Base-by-base conservation (phyloP, 2,797 vertebrate genomes). In the Prunella strophiata region DNA sequence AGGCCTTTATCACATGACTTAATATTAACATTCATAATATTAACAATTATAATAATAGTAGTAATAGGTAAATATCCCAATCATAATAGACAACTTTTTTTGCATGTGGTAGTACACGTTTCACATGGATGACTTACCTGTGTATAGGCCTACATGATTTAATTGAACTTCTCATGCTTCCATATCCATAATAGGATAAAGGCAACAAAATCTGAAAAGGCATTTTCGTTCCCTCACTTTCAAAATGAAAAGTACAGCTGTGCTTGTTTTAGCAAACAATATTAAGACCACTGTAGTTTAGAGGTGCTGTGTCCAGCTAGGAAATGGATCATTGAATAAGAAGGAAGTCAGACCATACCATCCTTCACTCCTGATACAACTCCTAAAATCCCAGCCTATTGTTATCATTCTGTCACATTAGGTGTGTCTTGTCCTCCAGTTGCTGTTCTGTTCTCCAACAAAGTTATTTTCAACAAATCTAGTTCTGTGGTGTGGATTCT, bases 1-100 rank as follows among this genome's bases (percentile, higher is more conserved):
- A 92, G 71, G 96, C 74, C 73, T 74, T 95, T 91, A 85, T n/a
- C 83, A 76, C 83, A 72, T 91, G 80, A 96, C 47, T 96, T 16
- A 50, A 30, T 30, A 42, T 21, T 42, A 42, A 29, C 16, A 65
- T 48, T 57, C 9, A 36, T 75, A 50, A 57, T 22, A 55, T 10
- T 38, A 38, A 16, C 8, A n/a, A 38, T n/a, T 15, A 25, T 27
- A 2, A 45, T 34, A 48, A 16, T n/a, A 62, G 18, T n/a, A 40
- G 58, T 34, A 32, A 51, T 20, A 57, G 13, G 7, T 5, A 19
- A 71, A 52, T 36, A 88, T 66, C 32, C 20, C 66, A 93, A 86
- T 85, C 68, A 76, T 93, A 95, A 70, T 36, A 96, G 88, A 74
- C 62, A 92, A 78, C 17, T 87, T 75, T 66, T 66, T 92, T 96